phyloP scores from a whole-genome alignment of 1,140 invertebrate genomes.

The Drosophila watanabei region DNA sequence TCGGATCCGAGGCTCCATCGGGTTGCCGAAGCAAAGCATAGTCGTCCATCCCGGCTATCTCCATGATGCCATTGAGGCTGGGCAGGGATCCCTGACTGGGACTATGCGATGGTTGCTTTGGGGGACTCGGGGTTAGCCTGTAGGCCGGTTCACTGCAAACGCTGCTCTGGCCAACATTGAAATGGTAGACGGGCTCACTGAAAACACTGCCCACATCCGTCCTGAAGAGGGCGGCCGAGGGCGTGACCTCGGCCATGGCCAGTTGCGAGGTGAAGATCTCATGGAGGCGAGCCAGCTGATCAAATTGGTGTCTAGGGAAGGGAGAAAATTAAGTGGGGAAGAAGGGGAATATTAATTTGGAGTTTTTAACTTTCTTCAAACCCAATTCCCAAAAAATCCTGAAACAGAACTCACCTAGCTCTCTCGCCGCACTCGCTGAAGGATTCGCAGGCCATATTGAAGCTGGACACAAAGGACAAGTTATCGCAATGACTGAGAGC shows the following conservation, averaged over 20 bases:
- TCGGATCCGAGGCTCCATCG: conserved; percentile 96
- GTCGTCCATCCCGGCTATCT: conserved; percentile 88
- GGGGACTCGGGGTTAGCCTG: conserved; percentile 83
- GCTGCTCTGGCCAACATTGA: conserved; percentile 90
- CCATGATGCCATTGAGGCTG: conserved; percentile 85
- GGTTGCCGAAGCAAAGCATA: conserved; percentile 92
- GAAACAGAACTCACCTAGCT: conserved; percentile 63
- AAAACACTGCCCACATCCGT: conserved; percentile 91
- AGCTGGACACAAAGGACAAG: conserved; percentile 94
- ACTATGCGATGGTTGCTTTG: conserved; percentile 77
- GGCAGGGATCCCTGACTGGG: conserved; percentile 83
- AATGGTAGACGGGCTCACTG: conserved; percentile 92
- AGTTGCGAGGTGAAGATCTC: conserved; percentile 90
- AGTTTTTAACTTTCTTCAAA: background rate
- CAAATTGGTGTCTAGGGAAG: conserved; percentile 87
- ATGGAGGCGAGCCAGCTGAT: conserved; percentile 89
- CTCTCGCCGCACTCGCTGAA: conserved; percentile 85
- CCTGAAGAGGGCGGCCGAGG: conserved; percentile 87
- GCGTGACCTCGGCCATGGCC: conserved; percentile 90
- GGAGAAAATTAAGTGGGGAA: background rate
- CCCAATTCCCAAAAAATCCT: too few relatives aligned
- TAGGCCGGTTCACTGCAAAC: conserved; percentile 87
- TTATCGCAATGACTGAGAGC: conserved; percentile 95
- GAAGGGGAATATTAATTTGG: background rate
- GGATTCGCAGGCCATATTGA: conserved; percentile 90